These are phyloP conservation scores for Harlomillsia oculata DNA, from an alignment of 1,140 invertebrate genomes.

Conservation along the genomic window DNA sequence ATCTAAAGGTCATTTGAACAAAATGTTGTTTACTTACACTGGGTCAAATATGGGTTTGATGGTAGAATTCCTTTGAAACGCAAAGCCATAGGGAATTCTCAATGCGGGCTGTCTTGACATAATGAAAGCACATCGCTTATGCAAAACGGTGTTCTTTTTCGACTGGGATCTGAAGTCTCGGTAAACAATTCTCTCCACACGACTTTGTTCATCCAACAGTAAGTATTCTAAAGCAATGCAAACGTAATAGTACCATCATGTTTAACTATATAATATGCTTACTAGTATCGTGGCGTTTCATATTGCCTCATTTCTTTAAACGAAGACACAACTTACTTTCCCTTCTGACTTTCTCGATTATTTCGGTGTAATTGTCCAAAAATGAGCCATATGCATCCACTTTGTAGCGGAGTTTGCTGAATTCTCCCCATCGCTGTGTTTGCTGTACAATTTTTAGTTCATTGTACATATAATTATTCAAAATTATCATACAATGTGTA, in stretches of 20 bases:
- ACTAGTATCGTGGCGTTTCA: too few species aligned
- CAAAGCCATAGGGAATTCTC: constrained; percentile 45
- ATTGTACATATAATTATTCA: too few species aligned
- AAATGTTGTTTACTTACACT: constrained; percentile 48
- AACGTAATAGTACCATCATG: too few species aligned
- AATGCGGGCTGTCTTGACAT: constrained; percentile 31
- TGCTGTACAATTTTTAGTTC: not conserved
- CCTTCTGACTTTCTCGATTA: constrained; percentile 26
- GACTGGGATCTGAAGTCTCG: constrained; percentile 25
- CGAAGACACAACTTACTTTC: constrained; percentile 24
- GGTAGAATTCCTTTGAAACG: constrained; percentile 51
- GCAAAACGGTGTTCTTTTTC: constrained; percentile 15
- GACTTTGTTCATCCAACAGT: constrained; percentile 31
- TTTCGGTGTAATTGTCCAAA: constrained; percentile 19
- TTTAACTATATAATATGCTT: too few species aligned
- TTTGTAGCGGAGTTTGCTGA: constrained; percentile 20
- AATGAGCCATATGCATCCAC: constrained; percentile 18
- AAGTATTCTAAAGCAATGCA: constrained; percentile 25
- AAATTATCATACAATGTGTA: not conserved
- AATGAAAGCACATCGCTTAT: constrained; percentile 33
- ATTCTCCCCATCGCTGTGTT: constrained; percentile 20
- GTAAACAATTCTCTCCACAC: constrained; percentile 32
- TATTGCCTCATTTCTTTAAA: too few species aligned
- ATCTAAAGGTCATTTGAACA: not conserved
- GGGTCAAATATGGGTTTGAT: constrained; percentile 52